Evolutionary conservation across 2,797 vertebrate genomes (phyloP), one percentile per base, ranked within the genome.

Genomic region (Synaphobranchus kaupii): DNA sequence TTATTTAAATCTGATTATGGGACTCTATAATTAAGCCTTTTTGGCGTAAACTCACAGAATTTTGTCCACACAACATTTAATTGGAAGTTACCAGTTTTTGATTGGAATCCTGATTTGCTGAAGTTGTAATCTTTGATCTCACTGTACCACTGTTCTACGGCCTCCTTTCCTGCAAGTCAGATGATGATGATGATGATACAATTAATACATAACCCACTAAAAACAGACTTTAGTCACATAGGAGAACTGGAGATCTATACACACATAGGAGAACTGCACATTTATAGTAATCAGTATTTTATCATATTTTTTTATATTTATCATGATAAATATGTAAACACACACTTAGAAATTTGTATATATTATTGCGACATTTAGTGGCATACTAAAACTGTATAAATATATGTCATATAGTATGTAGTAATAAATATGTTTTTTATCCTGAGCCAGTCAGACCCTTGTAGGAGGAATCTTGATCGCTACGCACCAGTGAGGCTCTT

Each of bases 111-210:
- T 0, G 92, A 90, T 31, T 88, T 84, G 44, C 50, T 88, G 73
- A 92, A 92, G n/a, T 91, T 78, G 83, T 92, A 92, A 54, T 92
- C 87, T 81, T 92, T 91, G 60, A 92, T 92, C 82, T 92, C 92
- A 22, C 88, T 89, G 85, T 92, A 92, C 92, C 92, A 92, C 6
- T 56, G 80, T 10, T 89, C 89, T 48, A 89, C 89, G 2, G 85
- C 82, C n/a, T 89, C 85, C 28, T 88, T 85, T 31, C 89, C 89
- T 89, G 84, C 17, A 81, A 52, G 31, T 84, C 66, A 73, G 28
- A 68, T 9, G 68, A 66, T 15, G n/a, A 58, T 50, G 47, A 25
- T 28, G 34, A 85, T 17, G 20, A 0, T 39, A 73, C 56, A 58
- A 58, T 58, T 17, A 17, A 58, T 58, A 58, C 15, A 58, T 58